Conservation (phyloP, 2,888 invertebrate species). For the Tenthredo mesomela region DNA sequence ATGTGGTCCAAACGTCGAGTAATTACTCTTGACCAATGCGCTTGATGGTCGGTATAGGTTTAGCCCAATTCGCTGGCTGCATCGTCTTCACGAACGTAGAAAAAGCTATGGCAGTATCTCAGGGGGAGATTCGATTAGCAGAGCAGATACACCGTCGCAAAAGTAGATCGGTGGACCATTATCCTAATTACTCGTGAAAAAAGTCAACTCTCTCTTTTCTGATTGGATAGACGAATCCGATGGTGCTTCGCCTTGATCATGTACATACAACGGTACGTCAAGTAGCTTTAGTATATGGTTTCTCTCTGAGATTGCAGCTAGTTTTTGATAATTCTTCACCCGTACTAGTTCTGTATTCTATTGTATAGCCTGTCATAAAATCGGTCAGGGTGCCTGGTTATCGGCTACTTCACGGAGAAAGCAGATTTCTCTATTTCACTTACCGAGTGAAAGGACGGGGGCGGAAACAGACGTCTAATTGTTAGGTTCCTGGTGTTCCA, state of each 20-base stretch:
- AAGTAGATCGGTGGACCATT: slow-evolving; percentile 39
- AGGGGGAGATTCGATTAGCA: slow-evolving; percentile 27
- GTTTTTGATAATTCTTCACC: slow-evolving; percentile 39
- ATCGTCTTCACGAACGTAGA: not conserved
- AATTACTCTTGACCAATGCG: slow-evolving; percentile 15
- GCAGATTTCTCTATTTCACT: slow-evolving; percentile 44
- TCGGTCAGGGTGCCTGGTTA: slow-evolving; percentile 25
- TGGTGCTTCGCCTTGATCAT: not conserved
- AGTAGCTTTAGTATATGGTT: not conserved
- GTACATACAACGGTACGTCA: not conserved
- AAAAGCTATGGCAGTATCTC: slow-evolving; percentile 15
- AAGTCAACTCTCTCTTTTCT: slow-evolving; percentile 12
- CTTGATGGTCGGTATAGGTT: slow-evolving; percentile 22
- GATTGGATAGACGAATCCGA: not conserved
- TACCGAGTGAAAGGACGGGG: slow-evolving; percentile 39
- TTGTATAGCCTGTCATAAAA: slow-evolving; percentile 31
- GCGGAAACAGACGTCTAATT: slow-evolving; percentile 40
- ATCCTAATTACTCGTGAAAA: slow-evolving; percentile 36
- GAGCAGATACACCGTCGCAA: not conserved
- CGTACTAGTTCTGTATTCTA: slow-evolving; percentile 41
- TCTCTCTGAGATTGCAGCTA: not conserved
- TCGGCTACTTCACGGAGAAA: slow-evolving; percentile 45
- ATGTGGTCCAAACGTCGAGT: not conserved
- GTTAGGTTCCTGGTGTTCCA: slow-evolving; percentile 14
- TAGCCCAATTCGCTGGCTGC: not conserved